Base-by-base conservation (phyloP, 2,113 vertebrate species). In the Tiliqua scincoides region DNA sequence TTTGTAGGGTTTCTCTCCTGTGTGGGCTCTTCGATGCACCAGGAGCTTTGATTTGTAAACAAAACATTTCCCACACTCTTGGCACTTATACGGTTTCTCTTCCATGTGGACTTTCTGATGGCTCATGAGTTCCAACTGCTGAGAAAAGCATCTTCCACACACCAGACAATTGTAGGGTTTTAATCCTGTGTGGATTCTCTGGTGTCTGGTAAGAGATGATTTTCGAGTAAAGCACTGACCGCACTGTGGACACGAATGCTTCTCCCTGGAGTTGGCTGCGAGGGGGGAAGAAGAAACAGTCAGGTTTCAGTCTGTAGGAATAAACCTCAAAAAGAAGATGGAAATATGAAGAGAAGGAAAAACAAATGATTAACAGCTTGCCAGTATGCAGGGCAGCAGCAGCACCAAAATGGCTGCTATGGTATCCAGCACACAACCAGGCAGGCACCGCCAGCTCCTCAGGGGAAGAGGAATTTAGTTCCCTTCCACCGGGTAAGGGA, bases 161-260 rank as follows among this genome's bases (percentile, higher is more conserved):
- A 30, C 43, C 73, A 75, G 15, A 5, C 43, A 75, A 0, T 35
- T 70, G 43, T 86, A 83, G 5, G 88, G 84, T 63, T 86, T 89
- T 32, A 79, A 80, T 25, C 88, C 88, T 17, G 74, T 84, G 37
- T 91, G 88, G 12, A 85, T 82, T n/a, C 76, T 84, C 52, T 88
- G 80, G 77, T 91, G 90, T 35, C 62, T 86, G 20, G 68, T 76
- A 8, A 91, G 85, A 9, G 65, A 57, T 10, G 85, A 72, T 7
- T 84, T 61, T 4, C 59, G 85, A 30, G 77, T 70, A 72, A 91
- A 84, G 23, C n/a, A 59, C n/a, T 84, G 85, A 1, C 76, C 85
- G 52, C 85, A 87, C 8, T 87, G 61, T 6, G 37, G 20, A 40
- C 81, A 87, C 21, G 40, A 40, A 2, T 82, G 81, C 21, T 73